Percentiles rank a stretch among this genome's conserved stretches.
These are phyloP conservation scores for Ptychobarbus kaznakovi DNA, from an alignment of 2,797 vertebrate genomes.

Conservation along the genomic window DNA sequence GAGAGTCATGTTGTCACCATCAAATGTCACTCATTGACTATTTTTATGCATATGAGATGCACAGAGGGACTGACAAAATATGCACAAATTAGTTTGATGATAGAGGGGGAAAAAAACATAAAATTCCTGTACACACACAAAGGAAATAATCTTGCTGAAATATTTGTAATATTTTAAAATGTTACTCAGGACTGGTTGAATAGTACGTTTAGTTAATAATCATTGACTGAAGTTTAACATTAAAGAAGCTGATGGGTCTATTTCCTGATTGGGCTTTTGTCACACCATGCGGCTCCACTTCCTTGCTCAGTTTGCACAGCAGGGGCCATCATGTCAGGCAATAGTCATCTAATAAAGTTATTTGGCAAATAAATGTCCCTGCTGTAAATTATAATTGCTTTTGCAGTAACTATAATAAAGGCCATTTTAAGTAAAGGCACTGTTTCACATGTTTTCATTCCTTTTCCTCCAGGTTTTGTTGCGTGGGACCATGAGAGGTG, in stretches of 20 bases:
- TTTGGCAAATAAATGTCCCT: not conserved
- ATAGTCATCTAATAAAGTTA: not conserved
- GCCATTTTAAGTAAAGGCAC: not conserved
- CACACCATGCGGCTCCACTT: not conserved
- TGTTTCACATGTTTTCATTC: not conserved
- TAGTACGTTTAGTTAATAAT: not conserved
- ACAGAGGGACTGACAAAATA: conserved; percentile 8
- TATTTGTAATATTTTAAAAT: not conserved
- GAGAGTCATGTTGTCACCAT: conserved; percentile 27
- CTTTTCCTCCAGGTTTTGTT: conserved; percentile 36
- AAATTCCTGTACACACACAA: not conserved
- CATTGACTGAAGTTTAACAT: conserved; percentile 17
- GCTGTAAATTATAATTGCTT: not conserved
- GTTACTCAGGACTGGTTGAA: conserved; percentile 4
- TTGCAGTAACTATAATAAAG: not conserved
- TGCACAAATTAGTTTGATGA: not conserved
- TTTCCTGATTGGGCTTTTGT: not conserved
- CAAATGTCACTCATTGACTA: conserved; percentile 8
- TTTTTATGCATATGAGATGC: conserved; percentile 4
- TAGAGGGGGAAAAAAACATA: not conserved
- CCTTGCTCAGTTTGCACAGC: not conserved
- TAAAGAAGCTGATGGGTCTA: conserved; percentile 12
- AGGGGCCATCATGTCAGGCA: not conserved
- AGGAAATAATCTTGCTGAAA: not conserved
- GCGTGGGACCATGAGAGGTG: conserved; percentile 51